A percentile compares a stretch with the other conserved stretches of the same genome.
These are phyloP conservation scores for Hiodon alosoides DNA, from an alignment of 2,113 vertebrate species.

Conservation along the genomic window DNA sequence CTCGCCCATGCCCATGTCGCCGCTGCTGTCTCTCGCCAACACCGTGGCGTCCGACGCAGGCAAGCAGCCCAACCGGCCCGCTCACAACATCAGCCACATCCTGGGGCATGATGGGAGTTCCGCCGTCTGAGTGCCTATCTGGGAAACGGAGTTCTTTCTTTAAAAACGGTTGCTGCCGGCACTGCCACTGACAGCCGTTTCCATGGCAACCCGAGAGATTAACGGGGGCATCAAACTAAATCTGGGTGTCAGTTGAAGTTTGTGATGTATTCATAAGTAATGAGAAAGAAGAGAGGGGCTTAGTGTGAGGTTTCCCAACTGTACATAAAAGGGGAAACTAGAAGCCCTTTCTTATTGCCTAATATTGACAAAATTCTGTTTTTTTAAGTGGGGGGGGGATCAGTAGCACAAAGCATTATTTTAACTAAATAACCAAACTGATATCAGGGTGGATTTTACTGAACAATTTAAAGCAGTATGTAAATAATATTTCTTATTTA, in stretches of 20 bases:
- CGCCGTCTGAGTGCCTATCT: constrained; percentile 65
- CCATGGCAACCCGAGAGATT: no score
- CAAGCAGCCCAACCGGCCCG: constrained; percentile 93
- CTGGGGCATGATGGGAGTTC: constrained; percentile 96
- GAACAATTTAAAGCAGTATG: constrained; percentile 53
- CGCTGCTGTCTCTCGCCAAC: constrained; percentile 89
- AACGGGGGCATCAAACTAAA: no score
- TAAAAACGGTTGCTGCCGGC: no score
- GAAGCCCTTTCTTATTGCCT: no score
- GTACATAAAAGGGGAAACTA: no score
- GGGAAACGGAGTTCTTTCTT: constrained; percentile 21
- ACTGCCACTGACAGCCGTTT: no score
- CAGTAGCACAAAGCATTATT: constrained; percentile 51
- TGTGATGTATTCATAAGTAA: no score
- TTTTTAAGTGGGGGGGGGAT: not conserved
- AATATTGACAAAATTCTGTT: no score
- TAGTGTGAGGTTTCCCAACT: no score
- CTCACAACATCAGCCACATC: constrained; percentile 99
- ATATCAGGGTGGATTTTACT: constrained; percentile 57
- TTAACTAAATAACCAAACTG: constrained; percentile 55
- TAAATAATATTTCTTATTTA: constrained; percentile 64
- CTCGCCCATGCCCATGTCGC: constrained; percentile 88
- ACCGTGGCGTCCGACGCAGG: constrained; percentile 83
- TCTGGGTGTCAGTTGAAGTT: no score
- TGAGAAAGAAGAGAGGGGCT: no score